These are phyloP conservation scores for Fragum sueziense DNA, from an alignment of 2,888 invertebrate genomes.

Conservation along the genomic window DNA sequence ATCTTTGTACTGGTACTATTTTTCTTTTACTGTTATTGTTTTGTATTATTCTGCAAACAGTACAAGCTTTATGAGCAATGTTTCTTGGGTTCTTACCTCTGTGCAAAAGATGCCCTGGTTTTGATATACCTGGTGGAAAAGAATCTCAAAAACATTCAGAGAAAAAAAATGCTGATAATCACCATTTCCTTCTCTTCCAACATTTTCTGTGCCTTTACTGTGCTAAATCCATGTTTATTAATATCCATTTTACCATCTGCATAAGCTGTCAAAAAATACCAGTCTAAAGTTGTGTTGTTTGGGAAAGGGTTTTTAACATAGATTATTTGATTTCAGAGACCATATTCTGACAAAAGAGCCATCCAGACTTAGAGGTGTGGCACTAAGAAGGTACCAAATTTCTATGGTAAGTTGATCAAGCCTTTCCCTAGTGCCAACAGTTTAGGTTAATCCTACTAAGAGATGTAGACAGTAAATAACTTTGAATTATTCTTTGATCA, in stretches of 20 bases:
- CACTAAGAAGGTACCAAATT: constrained; percentile 41
- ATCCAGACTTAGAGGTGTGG: constrained; percentile 26
- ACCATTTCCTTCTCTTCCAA: neutral
- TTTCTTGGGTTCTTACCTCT: too few relatives aligned
- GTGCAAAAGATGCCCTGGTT: too few relatives aligned
- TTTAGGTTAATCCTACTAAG: too few relatives aligned
- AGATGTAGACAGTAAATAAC: too few relatives aligned
- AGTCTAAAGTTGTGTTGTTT: neutral
- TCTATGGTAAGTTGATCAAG: constrained; percentile 57
- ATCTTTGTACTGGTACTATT: too few relatives aligned
- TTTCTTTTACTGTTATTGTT: too few relatives aligned
- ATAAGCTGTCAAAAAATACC: neutral
- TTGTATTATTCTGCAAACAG: too few relatives aligned
- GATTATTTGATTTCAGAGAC: constrained; percentile 42
- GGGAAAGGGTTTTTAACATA: neutral
- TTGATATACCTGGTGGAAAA: neutral
- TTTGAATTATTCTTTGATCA: too few relatives aligned
- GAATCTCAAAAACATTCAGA: neutral
- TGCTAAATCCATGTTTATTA: neutral
- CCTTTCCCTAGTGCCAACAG: too few relatives aligned
- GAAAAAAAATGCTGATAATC: constrained; percentile 1
- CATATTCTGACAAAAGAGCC: constrained; percentile 42
- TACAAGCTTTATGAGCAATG: too few relatives aligned
- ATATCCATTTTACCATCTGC: neutral
- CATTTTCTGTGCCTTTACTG: neutral